Percentiles rank a stretch among this genome's conserved stretches.
These are phyloP conservation scores for Toxotes chatareus DNA, from an alignment of 2,113 vertebrate species.

Conservation along the genomic window DNA sequence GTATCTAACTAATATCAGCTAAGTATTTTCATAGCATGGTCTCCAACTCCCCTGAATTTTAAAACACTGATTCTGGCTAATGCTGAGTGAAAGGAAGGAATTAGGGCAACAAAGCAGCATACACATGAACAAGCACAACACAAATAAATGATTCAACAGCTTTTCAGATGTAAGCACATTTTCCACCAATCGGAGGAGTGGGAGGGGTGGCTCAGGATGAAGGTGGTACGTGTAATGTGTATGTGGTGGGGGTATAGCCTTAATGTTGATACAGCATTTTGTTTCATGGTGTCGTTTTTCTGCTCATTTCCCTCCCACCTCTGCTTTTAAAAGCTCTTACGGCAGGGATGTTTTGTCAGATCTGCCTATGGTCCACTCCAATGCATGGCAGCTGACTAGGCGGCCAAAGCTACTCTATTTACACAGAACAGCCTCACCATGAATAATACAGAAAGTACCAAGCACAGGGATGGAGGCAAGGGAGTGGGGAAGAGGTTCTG, in stretches of 20 bases:
- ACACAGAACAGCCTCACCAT: conserved; percentile 55
- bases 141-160: conserved; percentile 51
- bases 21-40: not conserved
- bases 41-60: conserved; percentile 15
- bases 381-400: conserved; percentile 54
- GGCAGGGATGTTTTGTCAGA: conserved; percentile 57
- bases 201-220: not conserved
- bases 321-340: conserved; percentile 64
- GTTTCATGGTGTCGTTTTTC: conserved; percentile 33
- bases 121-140: conserved; percentile 7
- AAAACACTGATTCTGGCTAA: conserved; percentile 13
- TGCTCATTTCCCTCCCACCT: conserved; percentile 49
- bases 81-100: conserved; percentile 26
- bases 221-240: not conserved
- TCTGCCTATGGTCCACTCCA: conserved; percentile 19
- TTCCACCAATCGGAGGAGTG: conserved; percentile 9
- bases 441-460: conserved; percentile 68
- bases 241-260: not conserved
- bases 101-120: conserved; percentile 31
- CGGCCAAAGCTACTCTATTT: conserved; percentile 56
- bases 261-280: conserved; percentile 52
- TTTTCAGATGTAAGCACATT: conserved; percentile 52
- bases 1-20: not conserved
- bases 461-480: conserved; percentile 39
- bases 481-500: conserved; percentile 30